These are phyloP conservation scores for Parazoanthus darwini DNA, from an alignment of 92 coral and sea anemone genomes.

Conservation along the genomic window DNA sequence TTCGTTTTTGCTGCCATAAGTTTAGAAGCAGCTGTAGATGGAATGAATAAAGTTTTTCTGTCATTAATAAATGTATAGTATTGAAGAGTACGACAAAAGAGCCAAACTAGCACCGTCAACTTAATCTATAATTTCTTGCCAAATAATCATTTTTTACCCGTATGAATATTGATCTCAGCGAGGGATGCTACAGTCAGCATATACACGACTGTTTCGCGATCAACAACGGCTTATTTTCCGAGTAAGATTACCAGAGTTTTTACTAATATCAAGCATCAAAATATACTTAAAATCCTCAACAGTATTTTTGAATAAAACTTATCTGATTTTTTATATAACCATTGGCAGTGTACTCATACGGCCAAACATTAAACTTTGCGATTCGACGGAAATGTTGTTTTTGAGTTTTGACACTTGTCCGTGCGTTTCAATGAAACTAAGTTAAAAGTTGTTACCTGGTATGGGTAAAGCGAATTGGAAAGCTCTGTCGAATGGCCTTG, in stretches of 20 bases:
- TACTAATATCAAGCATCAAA: background rate
- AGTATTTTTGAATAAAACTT: slow-evolving; percentile 5
- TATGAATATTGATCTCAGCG: background rate
- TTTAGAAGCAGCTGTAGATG: slow-evolving; percentile 83
- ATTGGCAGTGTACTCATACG: background rate
- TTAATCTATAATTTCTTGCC: background rate
- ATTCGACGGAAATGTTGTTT: background rate
- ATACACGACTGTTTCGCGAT: background rate
- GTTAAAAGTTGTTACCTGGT: slow-evolving; percentile 68
- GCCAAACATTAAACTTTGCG: slow-evolving; percentile 26
- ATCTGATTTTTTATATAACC: slow-evolving; percentile 8
- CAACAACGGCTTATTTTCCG: background rate
- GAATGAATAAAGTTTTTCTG: slow-evolving; percentile 58
- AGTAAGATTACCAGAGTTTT: background rate
- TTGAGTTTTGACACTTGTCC: background rate
- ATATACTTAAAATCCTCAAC: background rate
- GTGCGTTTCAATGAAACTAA: background rate
- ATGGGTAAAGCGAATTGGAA: slow-evolving; percentile 89
- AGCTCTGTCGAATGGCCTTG: slow-evolving; percentile 91
- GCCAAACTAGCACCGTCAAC: slow-evolving; percentile 50
- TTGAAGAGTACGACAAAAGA: slow-evolving; percentile 59
- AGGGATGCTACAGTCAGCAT: background rate
- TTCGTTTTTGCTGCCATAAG: slow-evolving; percentile 37
- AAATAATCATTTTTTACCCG: slow-evolving; percentile 6
- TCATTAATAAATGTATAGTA: slow-evolving; percentile 94